Base-by-base conservation (phyloP, 2,888 invertebrate species). In the Ophioninae sp. region DNA sequence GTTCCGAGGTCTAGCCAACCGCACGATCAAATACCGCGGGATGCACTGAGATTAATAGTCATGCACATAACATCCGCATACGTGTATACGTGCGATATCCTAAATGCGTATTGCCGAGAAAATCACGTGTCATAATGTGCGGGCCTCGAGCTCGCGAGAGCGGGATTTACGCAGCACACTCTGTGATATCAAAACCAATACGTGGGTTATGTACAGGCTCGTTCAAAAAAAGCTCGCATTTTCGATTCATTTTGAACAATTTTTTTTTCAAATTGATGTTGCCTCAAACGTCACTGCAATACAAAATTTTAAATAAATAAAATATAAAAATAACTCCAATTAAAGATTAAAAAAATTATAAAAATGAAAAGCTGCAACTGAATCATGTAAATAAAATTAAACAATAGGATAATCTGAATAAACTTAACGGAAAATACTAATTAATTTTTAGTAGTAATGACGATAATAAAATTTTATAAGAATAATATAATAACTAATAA, bases 121-220 rank as follows among this genome's bases (percentile, higher is more conserved):
- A 56, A 69, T 69, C 61, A 69, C 71, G 64, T 76, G 81, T 71
- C 75, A 76, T 71, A 65, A 75, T 71, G 23, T 44, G 13, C 64
- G 81, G 65, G 56, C 65, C 78, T 22, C 63, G 39, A 79, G 51
- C 22, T 20, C 56, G 51, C 51, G 13, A 51, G 13, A 56, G 75
- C 69, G 58, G 71, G 69, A 76, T 75, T 76, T 81, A 76, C 71
- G 44, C 77, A 68, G 65, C 30, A 23, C 51, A 23, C 51, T 69
- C 56, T 69, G 69, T 30, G 51, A 58, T 51, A 51, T 51, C 69
- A 56, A 30, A 30, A 69, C 37, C 30, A 9, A n/a, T 58, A 69
- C 56, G 68, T 51, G 30, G 51, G 23, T n/a, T n/a, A 13, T 17
- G 3, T 51, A 51, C 68, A 51, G 51, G 68, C 44, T 68, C 44